Evolutionary conservation across 2,888 invertebrate species (phyloP).

Genomic region (Athrips mouffetella): DNA sequence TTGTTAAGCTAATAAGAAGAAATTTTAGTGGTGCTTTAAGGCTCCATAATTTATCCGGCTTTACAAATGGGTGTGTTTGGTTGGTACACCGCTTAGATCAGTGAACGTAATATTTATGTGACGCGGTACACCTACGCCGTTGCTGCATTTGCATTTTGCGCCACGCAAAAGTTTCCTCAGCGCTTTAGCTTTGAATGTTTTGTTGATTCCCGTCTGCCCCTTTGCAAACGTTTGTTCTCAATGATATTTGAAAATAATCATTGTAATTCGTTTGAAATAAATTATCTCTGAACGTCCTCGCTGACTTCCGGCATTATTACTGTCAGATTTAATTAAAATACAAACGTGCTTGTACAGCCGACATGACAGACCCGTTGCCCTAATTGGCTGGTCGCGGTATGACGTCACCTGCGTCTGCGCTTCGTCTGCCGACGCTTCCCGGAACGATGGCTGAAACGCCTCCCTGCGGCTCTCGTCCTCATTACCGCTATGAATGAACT

Average conservation of each 20-base stretch:
- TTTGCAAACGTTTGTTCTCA: background rate
- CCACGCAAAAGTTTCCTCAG: slow-evolving; percentile 22
- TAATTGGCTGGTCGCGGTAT: slow-evolving; percentile 58
- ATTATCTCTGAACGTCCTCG: slow-evolving; percentile 3
- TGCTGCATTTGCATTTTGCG: slow-evolving; percentile 24
- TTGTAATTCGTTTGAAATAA: background rate
- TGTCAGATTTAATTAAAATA: slow-evolving; percentile 7
- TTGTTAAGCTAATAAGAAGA: slow-evolving; percentile 2
- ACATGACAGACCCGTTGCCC: slow-evolving; percentile 43
- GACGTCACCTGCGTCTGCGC: slow-evolving; percentile 70
- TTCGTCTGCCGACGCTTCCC: slow-evolving; percentile 69
- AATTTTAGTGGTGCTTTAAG: slow-evolving; percentile 1
- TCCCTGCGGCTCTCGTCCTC: slow-evolving; percentile 56
- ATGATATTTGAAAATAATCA: background rate
- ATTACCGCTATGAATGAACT: slow-evolving; percentile 60
- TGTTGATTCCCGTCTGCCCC: slow-evolving; percentile 16
- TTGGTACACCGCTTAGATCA: slow-evolving; percentile 12
- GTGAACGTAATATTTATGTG: slow-evolving; percentile 25
- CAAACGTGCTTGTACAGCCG: slow-evolving; percentile 1
- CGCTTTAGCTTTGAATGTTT: slow-evolving; percentile 7
- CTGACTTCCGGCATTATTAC: background rate
- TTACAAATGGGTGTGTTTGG: slow-evolving; percentile 1
- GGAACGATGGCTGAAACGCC: slow-evolving; percentile 62
- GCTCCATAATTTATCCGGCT: slow-evolving; percentile 8
- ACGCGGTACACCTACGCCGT: slow-evolving; percentile 18